Evolutionary conservation across 2,888 invertebrate species (phyloP), one percentile per base, ranked within the genome.

Genomic region (Rapana venosa): DNA sequence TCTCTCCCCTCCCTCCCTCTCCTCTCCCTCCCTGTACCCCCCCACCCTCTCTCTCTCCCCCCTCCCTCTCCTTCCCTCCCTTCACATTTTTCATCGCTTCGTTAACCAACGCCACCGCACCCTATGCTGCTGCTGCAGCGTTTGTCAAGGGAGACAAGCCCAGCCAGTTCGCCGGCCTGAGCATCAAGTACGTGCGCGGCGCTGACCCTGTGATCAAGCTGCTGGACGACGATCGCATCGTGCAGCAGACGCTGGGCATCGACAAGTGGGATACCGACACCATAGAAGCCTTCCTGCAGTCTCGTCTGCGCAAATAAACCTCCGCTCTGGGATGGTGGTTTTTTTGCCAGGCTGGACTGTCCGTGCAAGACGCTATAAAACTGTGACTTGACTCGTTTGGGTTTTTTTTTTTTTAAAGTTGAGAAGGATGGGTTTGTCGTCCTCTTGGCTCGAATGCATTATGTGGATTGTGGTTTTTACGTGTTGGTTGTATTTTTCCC

Each of bases 261-360:
- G 98, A 99, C 94, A 99, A 99, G 96, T 99, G 99, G 99, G 98
- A 99, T 96, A 99, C 99, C 0, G 99, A 99, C 96, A 98, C 99
- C 0, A 98, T 99, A 5, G 98, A 98, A 96, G 99, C 99, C 96
- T 99, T 99, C 96, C 97, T 99, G 93, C 98, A 97, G 93, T 98
- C 98, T 70, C 98, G 98, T 97, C 97, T 99, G 92, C 92, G 91
- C 89, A 93, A 93, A 84, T 94, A 94, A 91, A 32, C 47, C n/a
- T 85, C 22, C 11, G 15, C 30, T 13, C 32, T 30, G 58, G 0
- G 30, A 13, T 77, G 36, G 26, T 26, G 13, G 47, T 35, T 2
- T 26, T 15, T 0, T 83, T 35, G 11, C 30, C 5, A 35, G 13
- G 32, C 32, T 61, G 47, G 47, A 2, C 47, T 47, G 47, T 47